Conservation (phyloP, 2,797 vertebrate genomes). For the Clarias pachynema region DNA sequence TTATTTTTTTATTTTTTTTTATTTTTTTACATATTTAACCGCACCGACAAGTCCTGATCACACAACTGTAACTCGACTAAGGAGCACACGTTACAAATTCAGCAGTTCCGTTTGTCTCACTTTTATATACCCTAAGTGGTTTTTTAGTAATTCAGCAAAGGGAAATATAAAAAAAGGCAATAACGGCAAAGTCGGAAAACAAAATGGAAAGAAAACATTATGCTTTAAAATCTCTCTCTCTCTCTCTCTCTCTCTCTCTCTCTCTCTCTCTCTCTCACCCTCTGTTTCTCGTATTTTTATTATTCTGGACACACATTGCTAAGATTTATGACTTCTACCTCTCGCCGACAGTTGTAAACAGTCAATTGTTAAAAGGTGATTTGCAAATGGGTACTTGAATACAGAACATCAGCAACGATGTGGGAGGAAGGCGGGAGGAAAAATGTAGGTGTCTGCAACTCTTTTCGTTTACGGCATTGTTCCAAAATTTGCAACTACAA, state of each 20-base stretch:
- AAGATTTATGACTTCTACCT: conserved; percentile 84
- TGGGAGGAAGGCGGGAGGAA: conserved; percentile 81
- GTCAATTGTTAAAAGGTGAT: conserved; percentile 79
- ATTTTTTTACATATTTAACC: conserved; percentile 49
- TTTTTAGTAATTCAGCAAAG: conserved; percentile 33
- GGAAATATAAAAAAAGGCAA: conserved; percentile 39
- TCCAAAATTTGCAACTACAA: conserved; percentile 62
- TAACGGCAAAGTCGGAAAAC: conserved; percentile 15
- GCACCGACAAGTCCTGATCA: conserved; percentile 46
- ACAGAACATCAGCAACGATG: conserved; percentile 73
- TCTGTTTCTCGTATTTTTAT: conserved; percentile 68
- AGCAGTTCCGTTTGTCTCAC: conserved; percentile 9
- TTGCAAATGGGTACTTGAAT: conserved; percentile 74
- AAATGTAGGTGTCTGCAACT: conserved; percentile 89
- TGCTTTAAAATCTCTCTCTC: conserved; percentile 51
- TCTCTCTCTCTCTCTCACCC: conserved; percentile 35
- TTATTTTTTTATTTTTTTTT: background rate
- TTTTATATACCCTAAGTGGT: conserved; percentile 16
- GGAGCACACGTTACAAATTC: conserved; percentile 56
- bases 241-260: conserved; percentile 36
- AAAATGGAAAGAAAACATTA: conserved; percentile 62
- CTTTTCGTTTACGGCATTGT: conserved; percentile 68
- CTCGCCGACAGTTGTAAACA: conserved; percentile 73
- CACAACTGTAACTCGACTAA: conserved; percentile 57
- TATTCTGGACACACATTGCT: conserved; percentile 78